A percentile compares a stretch with the other conserved stretches of the same genome.
These are phyloP conservation scores for Sebastes diaconus DNA, from an alignment of 2,797 vertebrate species.

Conservation along the genomic window DNA sequence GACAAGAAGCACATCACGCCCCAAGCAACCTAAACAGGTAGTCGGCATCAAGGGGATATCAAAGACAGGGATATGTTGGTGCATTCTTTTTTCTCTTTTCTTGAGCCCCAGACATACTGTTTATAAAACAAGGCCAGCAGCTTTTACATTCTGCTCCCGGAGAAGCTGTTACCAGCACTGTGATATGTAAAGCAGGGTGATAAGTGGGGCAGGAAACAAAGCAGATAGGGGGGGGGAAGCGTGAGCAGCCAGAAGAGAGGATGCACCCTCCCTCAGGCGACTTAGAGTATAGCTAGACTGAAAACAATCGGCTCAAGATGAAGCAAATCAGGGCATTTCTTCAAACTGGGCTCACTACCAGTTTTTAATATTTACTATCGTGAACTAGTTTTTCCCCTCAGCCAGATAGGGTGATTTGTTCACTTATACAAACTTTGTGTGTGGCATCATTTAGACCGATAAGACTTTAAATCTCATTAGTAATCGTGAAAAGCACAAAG, in stretches of 20 bases:
- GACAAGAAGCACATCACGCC: neutral
- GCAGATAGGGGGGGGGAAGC: slow-evolving; percentile 50
- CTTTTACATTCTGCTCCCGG: slow-evolving; percentile 56
- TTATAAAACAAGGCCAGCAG: slow-evolving; percentile 59
- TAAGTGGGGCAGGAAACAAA: slow-evolving; percentile 76
- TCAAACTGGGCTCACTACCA: slow-evolving; percentile 27
- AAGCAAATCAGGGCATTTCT: slow-evolving; percentile 48
- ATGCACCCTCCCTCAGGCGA: slow-evolving; percentile 57
- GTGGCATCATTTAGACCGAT: neutral
- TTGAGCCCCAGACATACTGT: slow-evolving; percentile 50
- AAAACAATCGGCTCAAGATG: slow-evolving; percentile 42
- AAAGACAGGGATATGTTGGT: slow-evolving; percentile 22
- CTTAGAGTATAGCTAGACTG: slow-evolving; percentile 40
- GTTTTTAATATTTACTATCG: slow-evolving; percentile 12
- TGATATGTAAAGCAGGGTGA: slow-evolving; percentile 77
- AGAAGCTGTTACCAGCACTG: slow-evolving; percentile 57
- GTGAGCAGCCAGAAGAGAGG: slow-evolving; percentile 50
- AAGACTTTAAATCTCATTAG: neutral
- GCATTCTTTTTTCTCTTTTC: neutral
- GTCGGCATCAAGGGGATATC: slow-evolving; percentile 31
- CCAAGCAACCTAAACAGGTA: slow-evolving; percentile 26
- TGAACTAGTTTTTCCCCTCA: neutral
- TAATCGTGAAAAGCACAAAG: neutral
- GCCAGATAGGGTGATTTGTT: neutral
- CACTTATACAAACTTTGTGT: neutral